Evolutionary conservation across 2,113 vertebrate genomes (phyloP), one percentile per base, ranked within the genome.

Genomic region (Ranitomeya variabilis): DNA sequence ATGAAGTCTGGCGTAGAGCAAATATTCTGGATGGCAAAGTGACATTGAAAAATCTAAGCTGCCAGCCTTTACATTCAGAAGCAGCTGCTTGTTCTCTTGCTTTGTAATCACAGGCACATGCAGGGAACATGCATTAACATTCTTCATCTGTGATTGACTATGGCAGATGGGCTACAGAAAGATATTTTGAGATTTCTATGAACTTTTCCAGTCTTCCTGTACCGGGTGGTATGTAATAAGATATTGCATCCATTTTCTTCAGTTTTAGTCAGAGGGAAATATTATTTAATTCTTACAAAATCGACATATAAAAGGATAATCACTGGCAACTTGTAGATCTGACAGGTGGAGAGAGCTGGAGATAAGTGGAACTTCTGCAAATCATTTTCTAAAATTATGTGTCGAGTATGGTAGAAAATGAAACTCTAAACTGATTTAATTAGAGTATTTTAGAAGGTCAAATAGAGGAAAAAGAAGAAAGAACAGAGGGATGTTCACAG

Each of bases 111-210:
- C 81, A 78, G 87, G 80, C 87, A 84, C 80, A 89, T 78, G 87
- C 87, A 84, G 59, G 54, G 87, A 55, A 76, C 81, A 84, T 83
- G 80, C 69, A 89, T 89, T 89, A 89, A 84, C 87, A 89, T 89
- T 89, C 81, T 78, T 83, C 55, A 7, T 10, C 21, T 67, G 60
- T 84, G 87, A 89, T 45, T 83, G 87, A 89, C 71, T 31, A 80
- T 15, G 45, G 69, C 87, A 84, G 37, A 76, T 89, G 87, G 51
- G 69, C 57, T 51, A 78, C 37, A 78, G 45, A 84, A 54, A 64
- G 80, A 89, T 83, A 89, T 89, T 83, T 83, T 87, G 52, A 79
- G 64, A 67, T 52, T 87, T 69, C 83, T 23, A 85, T 76, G 52
- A 81, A 57, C 77, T 26, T 79, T 45, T 81, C 23, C n/a, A 69